Conservation (phyloP, 2,113 vertebrate species). For the Dendrocopos noguchii region DNA sequence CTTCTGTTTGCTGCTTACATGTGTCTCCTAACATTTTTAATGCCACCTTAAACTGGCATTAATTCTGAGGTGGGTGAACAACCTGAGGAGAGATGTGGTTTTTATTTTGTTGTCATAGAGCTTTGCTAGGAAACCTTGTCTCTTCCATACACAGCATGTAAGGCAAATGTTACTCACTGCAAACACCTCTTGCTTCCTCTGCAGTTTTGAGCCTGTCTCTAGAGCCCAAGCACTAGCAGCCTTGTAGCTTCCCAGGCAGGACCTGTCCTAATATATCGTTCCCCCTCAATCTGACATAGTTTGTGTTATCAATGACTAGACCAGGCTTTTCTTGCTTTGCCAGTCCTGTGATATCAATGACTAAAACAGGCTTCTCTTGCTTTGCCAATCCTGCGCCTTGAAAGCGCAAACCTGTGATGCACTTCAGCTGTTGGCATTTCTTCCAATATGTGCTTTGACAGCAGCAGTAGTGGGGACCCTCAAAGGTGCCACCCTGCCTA, state of each 20-base stretch:
- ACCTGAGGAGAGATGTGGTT: background rate
- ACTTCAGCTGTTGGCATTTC: background rate
- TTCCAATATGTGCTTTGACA: background rate
- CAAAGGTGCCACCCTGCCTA: accelerated
- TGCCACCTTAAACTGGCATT: background rate
- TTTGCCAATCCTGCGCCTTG: background rate
- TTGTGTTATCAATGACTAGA: too few species aligned
- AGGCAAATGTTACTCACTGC: accelerated
- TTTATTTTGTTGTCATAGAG: background rate
- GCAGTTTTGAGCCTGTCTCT: accelerated
- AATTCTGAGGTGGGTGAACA: background rate
- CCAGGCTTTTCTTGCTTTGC: too few species aligned
- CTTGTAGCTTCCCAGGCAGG: too few species aligned
- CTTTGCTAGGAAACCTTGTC: background rate
- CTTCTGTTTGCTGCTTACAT: background rate
- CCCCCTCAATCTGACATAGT: background rate
- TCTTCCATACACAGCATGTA: accelerated
- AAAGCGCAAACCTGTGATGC: accelerated
- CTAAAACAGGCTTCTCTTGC: too few species aligned
- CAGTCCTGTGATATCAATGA: too few species aligned
- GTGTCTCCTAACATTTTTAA: background rate
- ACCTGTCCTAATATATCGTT: background rate
- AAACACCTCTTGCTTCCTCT: background rate
- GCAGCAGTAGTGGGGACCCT: accelerated
- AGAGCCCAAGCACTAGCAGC: background rate